Evolutionary conservation across 2,797 vertebrate species (phyloP).

Genomic region (Discoglossus pictus): DNA sequence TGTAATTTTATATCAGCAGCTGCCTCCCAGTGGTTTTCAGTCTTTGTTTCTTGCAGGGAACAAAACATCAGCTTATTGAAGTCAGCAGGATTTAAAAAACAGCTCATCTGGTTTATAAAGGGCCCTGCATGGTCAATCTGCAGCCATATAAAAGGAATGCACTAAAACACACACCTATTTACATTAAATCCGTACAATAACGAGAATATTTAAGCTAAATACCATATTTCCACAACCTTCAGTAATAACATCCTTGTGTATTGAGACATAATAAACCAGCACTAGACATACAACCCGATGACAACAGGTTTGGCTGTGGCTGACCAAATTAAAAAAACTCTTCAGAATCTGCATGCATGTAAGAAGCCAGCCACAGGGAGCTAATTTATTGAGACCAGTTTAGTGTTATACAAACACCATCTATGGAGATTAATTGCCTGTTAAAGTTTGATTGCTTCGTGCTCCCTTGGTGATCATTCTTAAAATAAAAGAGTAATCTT

Average conservation of each 20-base stretch:
- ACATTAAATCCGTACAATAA: too few species aligned
- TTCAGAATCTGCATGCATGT: slow-evolving; percentile 54
- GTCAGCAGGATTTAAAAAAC: slow-evolving; percentile 39
- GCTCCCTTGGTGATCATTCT: slow-evolving; percentile 59
- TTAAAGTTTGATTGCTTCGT: slow-evolving; percentile 64
- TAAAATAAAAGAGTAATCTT: slow-evolving; percentile 59
- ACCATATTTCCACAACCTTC: too few species aligned
- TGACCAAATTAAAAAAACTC: background rate
- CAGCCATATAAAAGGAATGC: too few species aligned
- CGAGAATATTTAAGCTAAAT: too few species aligned
- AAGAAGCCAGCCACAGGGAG: slow-evolving; percentile 61
- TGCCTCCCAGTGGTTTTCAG: slow-evolving; percentile 27
- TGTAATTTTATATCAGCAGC: slow-evolving; percentile 36
- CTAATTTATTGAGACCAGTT: slow-evolving; percentile 63
- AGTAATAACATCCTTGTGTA: too few species aligned
- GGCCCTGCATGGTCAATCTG: slow-evolving; percentile 20
- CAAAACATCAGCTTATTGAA: slow-evolving; percentile 38
- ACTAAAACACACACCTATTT: too few species aligned
- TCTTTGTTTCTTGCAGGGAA: slow-evolving; percentile 40
- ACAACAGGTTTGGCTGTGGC: background rate
- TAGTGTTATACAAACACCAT: slow-evolving; percentile 65
- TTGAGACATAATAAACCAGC: too few species aligned
- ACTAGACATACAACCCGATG: too few species aligned
- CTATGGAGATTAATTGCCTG: slow-evolving; percentile 68
- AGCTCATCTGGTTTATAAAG: slow-evolving; percentile 33